A percentile compares a stretch with the other conserved stretches of the same genome.
These are phyloP conservation scores for Campylorhamphus procurvoides DNA, from an alignment of 2,113 vertebrate species.

Conservation along the genomic window DNA sequence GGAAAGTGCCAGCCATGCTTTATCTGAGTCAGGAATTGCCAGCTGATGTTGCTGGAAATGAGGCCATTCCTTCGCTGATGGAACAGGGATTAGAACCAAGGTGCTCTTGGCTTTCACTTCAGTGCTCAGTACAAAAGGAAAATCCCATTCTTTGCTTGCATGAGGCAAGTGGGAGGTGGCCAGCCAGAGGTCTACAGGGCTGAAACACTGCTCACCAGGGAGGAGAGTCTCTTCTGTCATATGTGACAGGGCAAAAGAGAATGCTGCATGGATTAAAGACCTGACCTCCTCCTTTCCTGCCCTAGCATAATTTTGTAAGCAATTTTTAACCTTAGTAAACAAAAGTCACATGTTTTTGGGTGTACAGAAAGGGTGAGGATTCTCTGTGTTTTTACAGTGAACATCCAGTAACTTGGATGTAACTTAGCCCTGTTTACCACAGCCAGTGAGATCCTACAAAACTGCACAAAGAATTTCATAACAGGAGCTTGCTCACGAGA, in stretches of 20 bases:
- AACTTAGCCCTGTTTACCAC: background rate
- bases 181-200: conserved; percentile 14
- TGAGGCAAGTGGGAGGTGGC: background rate
- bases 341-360: fast-evolving
- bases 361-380: background rate
- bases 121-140: background rate
- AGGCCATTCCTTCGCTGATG: fast-evolving
- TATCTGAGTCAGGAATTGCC: background rate
- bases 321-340: background rate
- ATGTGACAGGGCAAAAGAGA: background rate
- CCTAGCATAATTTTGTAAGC: background rate
- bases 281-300: conserved; percentile 23
- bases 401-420: background rate
- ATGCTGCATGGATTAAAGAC: conserved; percentile 31
- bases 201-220: conserved; percentile 1
- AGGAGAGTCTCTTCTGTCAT: background rate
- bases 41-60: background rate
- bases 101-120: background rate
- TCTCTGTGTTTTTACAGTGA: background rate
- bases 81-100: background rate
- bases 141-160: background rate
- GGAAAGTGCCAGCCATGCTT: background rate
- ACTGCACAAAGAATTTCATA: background rate
- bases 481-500: background rate
- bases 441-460: background rate